phyloP scores from a whole-genome alignment of 1,140 invertebrate species.

The Leptonema lineaticorne region DNA sequence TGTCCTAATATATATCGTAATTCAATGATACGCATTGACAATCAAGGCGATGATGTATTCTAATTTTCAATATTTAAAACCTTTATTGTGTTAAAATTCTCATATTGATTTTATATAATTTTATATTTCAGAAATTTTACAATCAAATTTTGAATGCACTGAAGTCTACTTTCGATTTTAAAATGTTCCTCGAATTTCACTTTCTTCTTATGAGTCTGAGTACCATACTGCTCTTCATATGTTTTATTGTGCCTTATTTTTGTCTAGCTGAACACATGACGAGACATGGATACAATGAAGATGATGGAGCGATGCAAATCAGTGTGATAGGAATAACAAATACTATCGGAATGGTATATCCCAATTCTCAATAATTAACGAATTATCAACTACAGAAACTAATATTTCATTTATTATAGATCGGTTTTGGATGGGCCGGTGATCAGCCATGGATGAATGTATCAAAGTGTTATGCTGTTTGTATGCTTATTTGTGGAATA shows the following conservation, averaged over 20 bases:
- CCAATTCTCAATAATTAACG: not conserved
- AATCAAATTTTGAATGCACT: slow-evolving; percentile 69
- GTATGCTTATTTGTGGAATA: slow-evolving; percentile 73
- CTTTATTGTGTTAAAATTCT: slow-evolving; percentile 35
- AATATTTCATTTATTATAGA: slow-evolving; percentile 52
- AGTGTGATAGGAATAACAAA: slow-evolving; percentile 84
- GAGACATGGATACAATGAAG: slow-evolving; percentile 63
- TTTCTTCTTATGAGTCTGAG: slow-evolving; percentile 80
- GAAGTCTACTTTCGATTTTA: slow-evolving; percentile 74
- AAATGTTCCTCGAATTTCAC: slow-evolving; percentile 76
- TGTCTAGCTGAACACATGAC: slow-evolving; percentile 77
- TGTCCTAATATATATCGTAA: slow-evolving; percentile 89
- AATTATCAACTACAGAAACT: too few relatives aligned
- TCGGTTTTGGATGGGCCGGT: slow-evolving; percentile 84
- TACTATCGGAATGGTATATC: slow-evolving; percentile 86
- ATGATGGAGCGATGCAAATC: slow-evolving; percentile 73
- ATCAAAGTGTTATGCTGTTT: slow-evolving; percentile 76
- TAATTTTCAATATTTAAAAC: not conserved
- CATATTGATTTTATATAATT: not conserved
- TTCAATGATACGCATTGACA: slow-evolving; percentile 82
- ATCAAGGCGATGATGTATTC: slow-evolving; percentile 66
- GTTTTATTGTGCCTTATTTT: slow-evolving; percentile 90
- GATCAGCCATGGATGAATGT: slow-evolving; percentile 86
- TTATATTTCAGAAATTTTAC: slow-evolving; percentile 70
- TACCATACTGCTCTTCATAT: slow-evolving; percentile 83